phyloP scores from a whole-genome alignment of 2,797 vertebrate species.

The Lemur catta region DNA sequence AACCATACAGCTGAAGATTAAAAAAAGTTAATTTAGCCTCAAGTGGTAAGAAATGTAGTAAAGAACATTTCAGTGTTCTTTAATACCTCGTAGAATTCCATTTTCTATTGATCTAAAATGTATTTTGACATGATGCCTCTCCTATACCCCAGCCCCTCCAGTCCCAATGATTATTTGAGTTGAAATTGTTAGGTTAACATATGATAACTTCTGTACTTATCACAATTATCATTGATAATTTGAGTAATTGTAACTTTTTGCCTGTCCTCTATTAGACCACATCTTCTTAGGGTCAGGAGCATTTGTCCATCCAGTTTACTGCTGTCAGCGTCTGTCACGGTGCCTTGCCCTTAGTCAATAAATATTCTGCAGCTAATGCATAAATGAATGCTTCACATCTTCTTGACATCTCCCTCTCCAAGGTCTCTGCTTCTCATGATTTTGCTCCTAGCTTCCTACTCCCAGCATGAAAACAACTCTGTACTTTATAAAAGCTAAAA shows the following conservation, averaged over 20 bases:
- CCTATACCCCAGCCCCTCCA: neutral
- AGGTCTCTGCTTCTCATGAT: neutral
- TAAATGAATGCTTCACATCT: neutral
- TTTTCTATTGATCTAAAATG: neutral
- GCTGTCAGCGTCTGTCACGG: neutral
- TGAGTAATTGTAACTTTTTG: neutral
- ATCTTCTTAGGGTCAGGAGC: neutral
- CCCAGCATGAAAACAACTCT: neutral
- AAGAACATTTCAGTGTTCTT: neutral
- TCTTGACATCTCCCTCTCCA: neutral
- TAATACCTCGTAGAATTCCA: neutral
- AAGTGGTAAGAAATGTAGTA: neutral
- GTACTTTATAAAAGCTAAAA: neutral
- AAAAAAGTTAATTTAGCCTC: neutral
- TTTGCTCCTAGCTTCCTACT: neutral
- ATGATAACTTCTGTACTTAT: neutral
- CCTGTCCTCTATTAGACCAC: neutral
- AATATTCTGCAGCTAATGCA: slow-evolving; percentile 26
- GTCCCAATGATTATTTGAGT: neutral
- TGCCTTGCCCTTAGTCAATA: neutral
- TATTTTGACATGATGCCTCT: neutral
- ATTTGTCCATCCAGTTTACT: neutral
- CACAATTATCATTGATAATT: neutral
- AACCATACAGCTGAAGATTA: neutral
- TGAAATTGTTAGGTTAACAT: neutral